Evolutionary conservation across 2,888 invertebrate species (phyloP).

Genomic region (Clanis bilineata): DNA sequence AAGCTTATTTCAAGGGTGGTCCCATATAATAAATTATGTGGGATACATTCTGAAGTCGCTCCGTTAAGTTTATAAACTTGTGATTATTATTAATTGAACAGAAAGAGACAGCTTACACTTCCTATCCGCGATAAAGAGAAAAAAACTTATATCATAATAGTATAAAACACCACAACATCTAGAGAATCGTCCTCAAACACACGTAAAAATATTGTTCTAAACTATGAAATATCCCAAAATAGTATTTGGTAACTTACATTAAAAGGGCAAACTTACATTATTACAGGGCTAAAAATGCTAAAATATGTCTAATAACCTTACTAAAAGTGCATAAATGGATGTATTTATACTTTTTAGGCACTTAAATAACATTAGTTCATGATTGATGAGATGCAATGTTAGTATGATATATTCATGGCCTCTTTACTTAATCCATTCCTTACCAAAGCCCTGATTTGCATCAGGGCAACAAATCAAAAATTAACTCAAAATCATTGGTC

Average conservation of each 20-base stretch:
- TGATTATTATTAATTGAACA: too few relatives aligned
- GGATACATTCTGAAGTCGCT: too few relatives aligned
- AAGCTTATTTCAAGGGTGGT: too few relatives aligned
- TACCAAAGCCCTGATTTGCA: background rate
- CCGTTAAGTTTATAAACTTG: too few relatives aligned
- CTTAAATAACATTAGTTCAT: constrained; percentile 17
- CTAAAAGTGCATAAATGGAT: background rate
- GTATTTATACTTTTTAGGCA: background rate
- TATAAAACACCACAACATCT: background rate
- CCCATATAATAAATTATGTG: too few relatives aligned
- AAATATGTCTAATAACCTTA: constrained; percentile 7
- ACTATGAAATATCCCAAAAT: background rate
- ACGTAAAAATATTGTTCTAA: background rate
- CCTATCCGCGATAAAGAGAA: background rate
- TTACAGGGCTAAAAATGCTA: too few relatives aligned
- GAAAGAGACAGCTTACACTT: too few relatives aligned
- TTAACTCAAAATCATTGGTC: background rate
- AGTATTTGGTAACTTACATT: background rate
- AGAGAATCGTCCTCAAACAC: background rate
- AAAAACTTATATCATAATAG: background rate
- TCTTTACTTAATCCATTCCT: background rate
- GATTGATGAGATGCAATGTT: constrained; percentile 25
- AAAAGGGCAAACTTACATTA: background rate
- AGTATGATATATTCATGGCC: constrained; percentile 12
- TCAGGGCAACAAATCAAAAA: background rate